Evolutionary conservation across 2,888 invertebrate genomes (phyloP), one percentile per base, ranked within the genome.

Genomic region (Drosophila hamatofila): DNA sequence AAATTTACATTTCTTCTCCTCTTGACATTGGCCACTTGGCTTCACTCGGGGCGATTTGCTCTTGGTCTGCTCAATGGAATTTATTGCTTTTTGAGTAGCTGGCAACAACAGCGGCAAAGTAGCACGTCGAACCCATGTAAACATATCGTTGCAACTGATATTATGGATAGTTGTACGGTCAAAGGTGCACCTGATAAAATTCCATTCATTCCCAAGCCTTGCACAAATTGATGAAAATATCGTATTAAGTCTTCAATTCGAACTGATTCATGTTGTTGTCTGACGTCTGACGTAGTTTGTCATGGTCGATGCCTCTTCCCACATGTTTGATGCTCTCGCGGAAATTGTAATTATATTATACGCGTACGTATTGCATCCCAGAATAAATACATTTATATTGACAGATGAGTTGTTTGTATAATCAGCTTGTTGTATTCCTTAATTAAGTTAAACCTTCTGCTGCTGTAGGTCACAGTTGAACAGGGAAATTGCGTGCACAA

Each of bases 1-100:
- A 58, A 71, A 88, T 88, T 83, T 80, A 72, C 88, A 88, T 88
- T 72, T 62, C 56, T 67, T 61, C 63, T 62, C 63, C 57, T 39
- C 61, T 58, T 74, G 62, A 49, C 39, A 48, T 52, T 54, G 46
- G 21, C 46, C 41, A 39, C 8, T 37, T 18, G 41, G 21, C 30
- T 12, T 16, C 14, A 5, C 30, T 44, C 14, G 30, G 8, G 42
- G 41, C n/a, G 37, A 46, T 21, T 42, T 39, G 41, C 27, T 23
- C 21, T 46, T 39, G 41, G 35, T 23, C 21, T 46, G 46, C 37
- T 56, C 61, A 54, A 48, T 23, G 52, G 52, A 21, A 48, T 27
- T 68, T 63, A 70, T 63, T 83, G 68, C 39, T 44, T 49, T 55
- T 63, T 61, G 18, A 39, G 63, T 37, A 65, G 67, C 65, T 42